phyloP scores from a whole-genome alignment of 2,797 vertebrate species.

The Neostethus bicornis region DNA sequence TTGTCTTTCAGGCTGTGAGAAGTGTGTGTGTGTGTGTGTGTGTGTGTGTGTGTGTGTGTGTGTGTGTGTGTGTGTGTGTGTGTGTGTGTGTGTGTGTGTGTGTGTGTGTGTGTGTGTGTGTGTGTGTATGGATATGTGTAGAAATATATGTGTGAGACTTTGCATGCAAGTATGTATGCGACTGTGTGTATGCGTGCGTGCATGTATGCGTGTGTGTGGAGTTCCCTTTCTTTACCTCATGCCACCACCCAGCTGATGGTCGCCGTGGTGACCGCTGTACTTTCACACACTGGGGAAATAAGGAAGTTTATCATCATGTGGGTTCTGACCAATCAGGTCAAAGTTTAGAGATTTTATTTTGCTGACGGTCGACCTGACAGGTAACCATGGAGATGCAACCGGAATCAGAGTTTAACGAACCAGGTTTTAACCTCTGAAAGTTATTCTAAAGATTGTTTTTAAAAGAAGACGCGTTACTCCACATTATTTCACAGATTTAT shows the following conservation, averaged over 20 bases:
- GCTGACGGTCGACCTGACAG: too few relatives aligned
- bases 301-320: slow-evolving; percentile 8
- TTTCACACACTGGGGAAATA: slow-evolving; percentile 32
- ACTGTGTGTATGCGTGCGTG: slow-evolving; percentile 9
- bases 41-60: not conserved
- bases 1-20: too few relatives aligned
- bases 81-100: not conserved
- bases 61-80: slow-evolving; percentile 19
- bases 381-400: too few relatives aligned
- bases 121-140: not conserved
- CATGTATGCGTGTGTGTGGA: not conserved
- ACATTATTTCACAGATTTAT: too few relatives aligned
- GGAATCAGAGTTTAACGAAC: too few relatives aligned
- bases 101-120: slow-evolving; percentile 17
- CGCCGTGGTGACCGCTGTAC: slow-evolving; percentile 14
- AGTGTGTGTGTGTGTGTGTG: slow-evolving; percentile 18
- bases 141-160: too few relatives aligned
- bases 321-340: slow-evolving; percentile 9
- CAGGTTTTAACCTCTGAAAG: too few relatives aligned
- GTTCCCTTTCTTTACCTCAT: slow-evolving; percentile 38
- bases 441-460: too few relatives aligned
- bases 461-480: too few relatives aligned
- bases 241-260: slow-evolving; percentile 17
- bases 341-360: not conserved
- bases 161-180: not conserved